Evolutionary conservation across 2,888 invertebrate species (phyloP).

Genomic region (Erebia epiphron): DNA sequence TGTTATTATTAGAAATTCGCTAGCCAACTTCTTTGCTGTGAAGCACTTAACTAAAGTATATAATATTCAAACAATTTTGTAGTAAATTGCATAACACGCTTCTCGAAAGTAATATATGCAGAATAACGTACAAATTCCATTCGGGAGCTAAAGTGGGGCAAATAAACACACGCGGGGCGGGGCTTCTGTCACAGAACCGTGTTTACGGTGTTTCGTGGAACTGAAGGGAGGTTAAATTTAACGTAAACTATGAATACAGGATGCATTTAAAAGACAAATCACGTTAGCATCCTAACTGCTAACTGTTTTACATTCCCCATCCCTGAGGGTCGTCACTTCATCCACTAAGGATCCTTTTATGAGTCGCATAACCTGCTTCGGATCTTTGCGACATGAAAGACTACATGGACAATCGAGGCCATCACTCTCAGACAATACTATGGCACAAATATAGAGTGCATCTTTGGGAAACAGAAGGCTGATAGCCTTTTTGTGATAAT

Average conservation of each 20-base stretch:
- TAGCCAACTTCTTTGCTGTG: neutral
- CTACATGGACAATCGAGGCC: too few relatives aligned
- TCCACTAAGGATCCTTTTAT: too few relatives aligned
- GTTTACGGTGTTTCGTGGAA: slow-evolving; percentile 11
- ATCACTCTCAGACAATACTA: too few relatives aligned
- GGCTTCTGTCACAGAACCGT: slow-evolving; percentile 41
- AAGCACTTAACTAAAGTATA: neutral
- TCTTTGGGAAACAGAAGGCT: too few relatives aligned
- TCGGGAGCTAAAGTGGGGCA: slow-evolving; percentile 32
- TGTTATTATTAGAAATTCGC: neutral
- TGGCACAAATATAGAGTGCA: too few relatives aligned
- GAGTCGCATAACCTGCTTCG: too few relatives aligned
- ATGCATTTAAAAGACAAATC: neutral
- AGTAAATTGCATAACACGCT: slow-evolving; percentile 5
- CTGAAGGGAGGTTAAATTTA: neutral
- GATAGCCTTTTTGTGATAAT: too few relatives aligned
- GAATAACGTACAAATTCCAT: slow-evolving; percentile 13
- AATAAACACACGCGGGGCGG: slow-evolving; percentile 36
- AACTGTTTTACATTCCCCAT: neutral
- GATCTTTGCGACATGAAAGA: too few relatives aligned
- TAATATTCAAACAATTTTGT: slow-evolving; percentile 8
- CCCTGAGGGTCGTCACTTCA: too few relatives aligned
- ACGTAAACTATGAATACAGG: slow-evolving; percentile 10
- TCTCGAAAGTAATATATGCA: slow-evolving; percentile 3
- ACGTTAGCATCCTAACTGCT: neutral